Evolutionary conservation across 1,140 invertebrate genomes (phyloP), one percentile per base, ranked within the genome.

Genomic region (Bombus huntii): DNA sequence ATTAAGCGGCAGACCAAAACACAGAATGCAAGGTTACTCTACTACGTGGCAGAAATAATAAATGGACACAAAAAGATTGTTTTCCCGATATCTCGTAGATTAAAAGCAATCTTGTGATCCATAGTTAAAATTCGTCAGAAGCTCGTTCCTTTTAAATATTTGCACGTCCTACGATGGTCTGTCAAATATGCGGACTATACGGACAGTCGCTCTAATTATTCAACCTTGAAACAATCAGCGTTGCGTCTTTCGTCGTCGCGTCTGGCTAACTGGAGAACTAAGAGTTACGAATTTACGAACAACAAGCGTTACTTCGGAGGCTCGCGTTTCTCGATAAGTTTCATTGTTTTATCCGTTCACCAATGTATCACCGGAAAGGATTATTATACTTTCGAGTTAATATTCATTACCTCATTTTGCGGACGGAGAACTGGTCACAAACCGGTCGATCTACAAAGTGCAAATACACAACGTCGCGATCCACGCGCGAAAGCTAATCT

Each of bases 381-480:
- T 70, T 37, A 25, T 34, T 37, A 22, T 22, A 18, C 34, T 25
- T 2, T 5, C 2, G 1, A 8, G 62, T 13, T 65, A 66, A 37
- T 75, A 59, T 57, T 53, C 22, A n/a, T 83, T 78, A 83, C 44
- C 74, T 77, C 73, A 34, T 83, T 77, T 62, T 62, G 34, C 12
- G 42, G 42, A 74, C 18, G 53, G 28, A 25, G 62, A 42, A 31
- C 31, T 31, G 73, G 18, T 77, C 12, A 57, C 47, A 5, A 62
- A 31, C 42, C 37, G 28, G 42, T 78, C 65, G 81, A 68, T 83
- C 81, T 44, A 78, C 73, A 82, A 88, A 81, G 47, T 68, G 82
- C 82, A 53, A 88, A 65, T 89, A 83, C 83, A 77, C 75, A 83
- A 66, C 71, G 73, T 47, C 15, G 79, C 88, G 81, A 81, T 86